These are phyloP conservation scores for Anneissia japonica DNA, from an alignment of 35 echinoderm and acorn worm species.

Conservation along the genomic window DNA sequence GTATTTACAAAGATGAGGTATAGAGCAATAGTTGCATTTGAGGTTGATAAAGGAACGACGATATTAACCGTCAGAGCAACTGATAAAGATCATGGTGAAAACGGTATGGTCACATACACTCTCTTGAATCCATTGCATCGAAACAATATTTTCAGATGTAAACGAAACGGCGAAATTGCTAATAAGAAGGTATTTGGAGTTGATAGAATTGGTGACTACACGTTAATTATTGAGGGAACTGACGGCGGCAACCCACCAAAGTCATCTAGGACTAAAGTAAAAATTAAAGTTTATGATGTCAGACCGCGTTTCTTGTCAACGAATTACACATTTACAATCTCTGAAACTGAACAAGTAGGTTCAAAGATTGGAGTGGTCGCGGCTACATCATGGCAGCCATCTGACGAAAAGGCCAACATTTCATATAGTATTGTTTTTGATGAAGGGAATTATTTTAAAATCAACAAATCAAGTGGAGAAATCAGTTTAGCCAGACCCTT, in stretches of 20 bases:
- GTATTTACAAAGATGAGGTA: not conserved
- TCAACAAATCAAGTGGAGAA: not conserved
- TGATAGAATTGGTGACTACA: not conserved
- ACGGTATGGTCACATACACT: slow-evolving; percentile 56
- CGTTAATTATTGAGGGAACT: not conserved
- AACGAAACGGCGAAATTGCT: not conserved
- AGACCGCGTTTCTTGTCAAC: not conserved
- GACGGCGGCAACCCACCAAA: not conserved
- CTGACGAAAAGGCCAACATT: not conserved
- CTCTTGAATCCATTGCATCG: not conserved
- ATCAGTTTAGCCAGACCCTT: not conserved
- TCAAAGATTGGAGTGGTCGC: not conserved
- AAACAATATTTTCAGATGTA: not conserved
- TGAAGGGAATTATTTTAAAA: not conserved
- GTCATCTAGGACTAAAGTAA: not conserved
- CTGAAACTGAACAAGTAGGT: not conserved
- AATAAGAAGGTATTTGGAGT: not conserved
- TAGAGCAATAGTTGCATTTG: not conserved
- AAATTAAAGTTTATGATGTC: not conserved
- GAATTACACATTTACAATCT: not conserved
- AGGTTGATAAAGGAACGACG: not conserved
- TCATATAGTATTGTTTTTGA: not conserved
- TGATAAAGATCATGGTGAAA: slow-evolving; percentile 57
- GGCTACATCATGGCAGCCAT: not conserved
- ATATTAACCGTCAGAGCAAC: slow-evolving; percentile 59